phyloP scores from a whole-genome alignment of 1,140 invertebrate species.

The Lineus longissimus region DNA sequence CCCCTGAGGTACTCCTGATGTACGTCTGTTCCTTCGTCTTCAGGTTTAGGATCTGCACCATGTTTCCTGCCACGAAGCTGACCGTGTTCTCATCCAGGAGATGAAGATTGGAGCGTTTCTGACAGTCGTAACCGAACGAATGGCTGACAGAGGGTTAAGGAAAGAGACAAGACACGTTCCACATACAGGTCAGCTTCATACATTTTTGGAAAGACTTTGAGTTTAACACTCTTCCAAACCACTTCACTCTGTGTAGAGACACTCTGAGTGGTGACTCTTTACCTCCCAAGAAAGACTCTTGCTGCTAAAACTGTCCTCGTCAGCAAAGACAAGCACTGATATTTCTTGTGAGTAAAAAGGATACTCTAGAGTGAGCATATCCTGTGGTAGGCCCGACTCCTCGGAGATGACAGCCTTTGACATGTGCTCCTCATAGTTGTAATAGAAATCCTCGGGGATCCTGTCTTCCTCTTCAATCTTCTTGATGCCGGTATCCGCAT shows the following conservation, averaged over 20 bases:
- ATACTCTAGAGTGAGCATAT: constrained; percentile 45
- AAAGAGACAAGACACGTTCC: background rate
- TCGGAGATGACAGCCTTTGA: constrained; percentile 40
- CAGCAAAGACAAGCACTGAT: too few species aligned
- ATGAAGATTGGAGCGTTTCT: constrained; percentile 73
- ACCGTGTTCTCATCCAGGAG: constrained; percentile 68
- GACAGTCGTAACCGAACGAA: constrained; percentile 84
- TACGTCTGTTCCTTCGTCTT: constrained; percentile 60
- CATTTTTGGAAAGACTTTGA: background rate
- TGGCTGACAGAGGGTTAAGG: constrained; percentile 48
- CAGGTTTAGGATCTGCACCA: constrained; percentile 72
- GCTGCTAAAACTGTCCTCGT: too few species aligned
- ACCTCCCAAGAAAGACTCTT: too few species aligned
- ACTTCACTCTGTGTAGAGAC: constrained; percentile 16
- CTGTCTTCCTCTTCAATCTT: constrained; percentile 30
- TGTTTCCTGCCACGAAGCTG: constrained; percentile 75
- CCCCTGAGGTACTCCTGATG: constrained; percentile 69
- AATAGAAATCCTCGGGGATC: constrained; percentile 49
- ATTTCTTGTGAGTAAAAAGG: constrained; percentile 20
- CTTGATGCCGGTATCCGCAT: background rate
- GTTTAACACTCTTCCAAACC: background rate
- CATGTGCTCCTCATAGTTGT: constrained; percentile 41
- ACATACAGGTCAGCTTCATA: background rate
- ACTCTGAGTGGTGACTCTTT: background rate
- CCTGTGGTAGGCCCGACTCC: constrained; percentile 44